Evolutionary conservation across 1,140 invertebrate genomes (phyloP), one percentile per base, ranked within the genome.

Genomic region (Drosophila tristis): DNA sequence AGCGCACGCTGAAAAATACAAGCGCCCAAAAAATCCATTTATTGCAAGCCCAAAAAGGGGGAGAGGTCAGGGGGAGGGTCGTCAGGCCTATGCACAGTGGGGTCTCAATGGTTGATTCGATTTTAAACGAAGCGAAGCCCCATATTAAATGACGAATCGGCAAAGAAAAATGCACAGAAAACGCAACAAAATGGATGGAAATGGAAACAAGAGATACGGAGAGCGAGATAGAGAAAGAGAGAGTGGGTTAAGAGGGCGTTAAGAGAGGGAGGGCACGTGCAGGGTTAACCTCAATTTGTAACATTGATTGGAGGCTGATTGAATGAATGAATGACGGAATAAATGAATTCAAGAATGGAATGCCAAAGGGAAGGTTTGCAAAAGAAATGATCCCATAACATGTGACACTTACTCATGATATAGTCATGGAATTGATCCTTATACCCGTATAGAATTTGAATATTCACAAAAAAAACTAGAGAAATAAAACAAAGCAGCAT

Each of bases 121-220:
- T 65, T 81, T 75, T 62, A 70, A 78, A 65, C 44, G 56, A 66
- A 60, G 57, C 64, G 59, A 39, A 39, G 35, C 35, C 35, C 35
- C 35, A 39, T 68, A 74, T 82, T 81, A 74, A 81, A 64, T 77
- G 60, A 68, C 73, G 56, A 78, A 74, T 61, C 67, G 60, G 55
- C 70, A 82, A 39, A 54, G 29, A 71, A 74, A 74, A 57, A 58
- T 57, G 31, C 47, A 73, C 48, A 70, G 11, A 63, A 47, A 51
- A 51, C 42, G 15, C 5, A n/a, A 68, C 23, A 64, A 51, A 67
- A 29, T 55, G 43, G 6, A 26, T 3, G 31, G 31, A 43, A 25
- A 9, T 7, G 13, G 20, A 39, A 58, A 8, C 26, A 13, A 25
- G 26, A 53, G 9, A 55, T 29, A 29, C 26, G 9, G 8, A 35